Conservation (phyloP, 2,113 vertebrate species). For the Alaudala cheleensis region DNA sequence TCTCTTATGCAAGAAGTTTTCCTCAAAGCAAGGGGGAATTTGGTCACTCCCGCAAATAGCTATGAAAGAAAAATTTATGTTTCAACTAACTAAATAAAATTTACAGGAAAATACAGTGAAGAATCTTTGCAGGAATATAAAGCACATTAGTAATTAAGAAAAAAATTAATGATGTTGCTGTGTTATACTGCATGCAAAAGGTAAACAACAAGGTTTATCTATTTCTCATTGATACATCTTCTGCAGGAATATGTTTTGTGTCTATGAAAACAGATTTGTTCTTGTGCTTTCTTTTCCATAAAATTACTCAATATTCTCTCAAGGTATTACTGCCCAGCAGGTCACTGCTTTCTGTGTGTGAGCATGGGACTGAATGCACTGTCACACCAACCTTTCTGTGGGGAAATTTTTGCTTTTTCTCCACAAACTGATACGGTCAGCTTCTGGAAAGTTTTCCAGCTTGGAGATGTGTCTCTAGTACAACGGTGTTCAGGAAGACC, state of each 20-base stretch:
- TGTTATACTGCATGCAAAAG: neutral
- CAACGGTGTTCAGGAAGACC: neutral
- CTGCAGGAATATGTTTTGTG: neutral
- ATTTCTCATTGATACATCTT: neutral
- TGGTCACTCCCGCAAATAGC: neutral
- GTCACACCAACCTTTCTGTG: neutral
- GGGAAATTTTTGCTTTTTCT: neutral
- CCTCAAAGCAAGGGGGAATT: neutral
- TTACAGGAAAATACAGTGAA: neutral
- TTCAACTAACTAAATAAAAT: constrained; percentile 4
- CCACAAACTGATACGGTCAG: neutral
- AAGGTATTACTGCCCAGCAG: neutral
- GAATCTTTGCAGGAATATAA: neutral
- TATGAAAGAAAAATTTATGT: neutral
- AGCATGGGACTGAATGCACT: neutral
- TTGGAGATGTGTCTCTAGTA: neutral
- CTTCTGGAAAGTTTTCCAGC: neutral
- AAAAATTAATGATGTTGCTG: neutral
- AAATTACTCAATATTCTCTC: neutral
- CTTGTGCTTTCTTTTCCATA: neutral
- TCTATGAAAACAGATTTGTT: neutral
- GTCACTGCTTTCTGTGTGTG: neutral
- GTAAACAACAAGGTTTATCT: neutral
- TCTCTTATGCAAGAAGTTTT: neutral
- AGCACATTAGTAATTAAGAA: neutral